A percentile compares a stretch with the other conserved stretches of the same genome.
These are phyloP conservation scores for Halcyon badia DNA, from an alignment of 2,797 vertebrate species.

Conservation along the genomic window DNA sequence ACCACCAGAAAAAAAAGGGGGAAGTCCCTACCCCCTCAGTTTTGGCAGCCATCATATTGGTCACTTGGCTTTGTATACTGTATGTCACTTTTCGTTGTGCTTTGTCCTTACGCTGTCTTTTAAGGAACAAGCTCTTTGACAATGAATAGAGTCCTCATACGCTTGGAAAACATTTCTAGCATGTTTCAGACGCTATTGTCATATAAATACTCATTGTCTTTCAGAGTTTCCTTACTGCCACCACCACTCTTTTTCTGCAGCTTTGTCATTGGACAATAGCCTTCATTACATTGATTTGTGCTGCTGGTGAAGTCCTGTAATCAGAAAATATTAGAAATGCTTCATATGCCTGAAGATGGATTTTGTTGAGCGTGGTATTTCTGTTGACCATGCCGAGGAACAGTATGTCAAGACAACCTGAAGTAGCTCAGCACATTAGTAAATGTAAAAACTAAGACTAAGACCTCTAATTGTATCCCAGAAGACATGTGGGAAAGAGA, in stretches of 20 bases:
- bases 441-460: background rate
- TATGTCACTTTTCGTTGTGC: background rate
- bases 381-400: background rate
- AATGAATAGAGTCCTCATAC: constrained; percentile 15
- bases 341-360: background rate
- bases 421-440: background rate
- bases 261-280: background rate
- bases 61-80: background rate
- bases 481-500: background rate
- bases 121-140: background rate
- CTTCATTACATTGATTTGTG: background rate
- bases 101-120: background rate
- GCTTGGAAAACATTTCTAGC: constrained; percentile 14
- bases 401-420: background rate
- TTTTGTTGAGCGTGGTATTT: background rate
- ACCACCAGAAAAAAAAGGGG: background rate
- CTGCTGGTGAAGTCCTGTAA: background rate
- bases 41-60: background rate
- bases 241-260: background rate
- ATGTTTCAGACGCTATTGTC: background rate
- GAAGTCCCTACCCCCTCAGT: background rate
- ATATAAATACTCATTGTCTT: constrained; percentile 24
- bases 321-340: background rate
- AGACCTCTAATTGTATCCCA: background rate
- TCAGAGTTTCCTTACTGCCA: background rate